Evolutionary conservation across 2,113 vertebrate genomes (phyloP).

Genomic region (Podarcis muralis): DNA sequence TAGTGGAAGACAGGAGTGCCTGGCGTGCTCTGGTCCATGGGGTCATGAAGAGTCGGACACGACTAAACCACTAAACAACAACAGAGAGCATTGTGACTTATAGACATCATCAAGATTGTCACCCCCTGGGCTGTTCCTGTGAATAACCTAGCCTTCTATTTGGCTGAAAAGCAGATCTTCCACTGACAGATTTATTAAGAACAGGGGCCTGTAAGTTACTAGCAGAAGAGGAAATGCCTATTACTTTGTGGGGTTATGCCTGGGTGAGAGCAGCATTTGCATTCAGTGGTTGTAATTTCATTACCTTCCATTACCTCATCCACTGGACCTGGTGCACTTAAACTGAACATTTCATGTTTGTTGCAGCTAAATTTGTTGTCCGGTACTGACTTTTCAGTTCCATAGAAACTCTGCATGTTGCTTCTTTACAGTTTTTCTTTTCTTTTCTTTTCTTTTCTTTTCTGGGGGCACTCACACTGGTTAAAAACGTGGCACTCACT

Average conservation of each 20-base stretch:
- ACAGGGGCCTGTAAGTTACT: neutral
- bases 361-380: neutral
- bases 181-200: neutral
- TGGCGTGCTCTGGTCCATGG: no score
- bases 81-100: neutral
- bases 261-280: neutral
- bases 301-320: neutral
- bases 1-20: no score
- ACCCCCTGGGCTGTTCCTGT: neutral
- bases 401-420: neutral
- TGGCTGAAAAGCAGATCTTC: neutral
- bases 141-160: neutral
- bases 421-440: neutral
- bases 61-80: no score
- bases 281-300: neutral
- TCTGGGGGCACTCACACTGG: no score
- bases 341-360: neutral
- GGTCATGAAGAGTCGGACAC: no score
- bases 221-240: neutral
- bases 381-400: neutral
- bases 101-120: neutral
- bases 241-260: neutral
- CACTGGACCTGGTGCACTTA: neutral
- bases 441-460: no score
- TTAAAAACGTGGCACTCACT: no score